Conservation (phyloP, 1,140 invertebrate genomes). For the Drosophila bipectinata region DNA sequence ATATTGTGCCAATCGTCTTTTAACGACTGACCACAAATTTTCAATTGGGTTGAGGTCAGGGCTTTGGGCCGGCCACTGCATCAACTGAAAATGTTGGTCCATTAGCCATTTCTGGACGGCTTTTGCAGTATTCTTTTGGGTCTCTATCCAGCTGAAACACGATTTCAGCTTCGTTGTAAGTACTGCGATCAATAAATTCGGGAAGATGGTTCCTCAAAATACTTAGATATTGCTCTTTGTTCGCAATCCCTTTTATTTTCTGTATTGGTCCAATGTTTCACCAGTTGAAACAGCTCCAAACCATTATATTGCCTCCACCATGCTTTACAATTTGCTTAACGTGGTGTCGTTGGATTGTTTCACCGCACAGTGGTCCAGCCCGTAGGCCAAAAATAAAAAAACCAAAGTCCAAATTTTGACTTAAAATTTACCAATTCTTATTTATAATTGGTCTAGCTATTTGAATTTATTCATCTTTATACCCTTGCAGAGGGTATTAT, state of each 20-base stretch:
- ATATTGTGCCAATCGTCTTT: constrained; percentile 17
- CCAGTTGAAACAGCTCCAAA: not conserved
- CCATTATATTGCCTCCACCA: not conserved
- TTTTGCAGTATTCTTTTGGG: constrained; percentile 28
- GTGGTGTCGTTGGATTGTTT: not conserved
- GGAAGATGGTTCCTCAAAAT: too few relatives aligned
- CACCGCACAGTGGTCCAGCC: too few relatives aligned
- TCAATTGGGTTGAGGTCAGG: constrained; percentile 4
- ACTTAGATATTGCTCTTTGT: too few relatives aligned
- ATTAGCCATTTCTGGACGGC: constrained; percentile 18
- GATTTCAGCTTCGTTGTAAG: not conserved
- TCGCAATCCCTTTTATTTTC: too few relatives aligned
- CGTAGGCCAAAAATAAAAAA: too few relatives aligned
- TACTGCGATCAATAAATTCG: too few relatives aligned
- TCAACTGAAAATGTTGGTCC: constrained; percentile 11
- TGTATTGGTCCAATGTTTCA: not conserved
- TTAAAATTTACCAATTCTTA: too few relatives aligned
- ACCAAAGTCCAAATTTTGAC: too few relatives aligned
- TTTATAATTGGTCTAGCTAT: too few relatives aligned
- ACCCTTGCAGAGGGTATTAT: too few relatives aligned
- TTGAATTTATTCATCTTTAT: too few relatives aligned
- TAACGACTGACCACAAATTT: constrained; percentile 27
- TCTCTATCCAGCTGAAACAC: constrained; percentile 18
- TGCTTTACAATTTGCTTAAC: not conserved
- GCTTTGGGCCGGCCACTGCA: constrained; percentile 1